Conservation (phyloP, 1,140 invertebrate species). For the Rhyacophila brunnea region DNA sequence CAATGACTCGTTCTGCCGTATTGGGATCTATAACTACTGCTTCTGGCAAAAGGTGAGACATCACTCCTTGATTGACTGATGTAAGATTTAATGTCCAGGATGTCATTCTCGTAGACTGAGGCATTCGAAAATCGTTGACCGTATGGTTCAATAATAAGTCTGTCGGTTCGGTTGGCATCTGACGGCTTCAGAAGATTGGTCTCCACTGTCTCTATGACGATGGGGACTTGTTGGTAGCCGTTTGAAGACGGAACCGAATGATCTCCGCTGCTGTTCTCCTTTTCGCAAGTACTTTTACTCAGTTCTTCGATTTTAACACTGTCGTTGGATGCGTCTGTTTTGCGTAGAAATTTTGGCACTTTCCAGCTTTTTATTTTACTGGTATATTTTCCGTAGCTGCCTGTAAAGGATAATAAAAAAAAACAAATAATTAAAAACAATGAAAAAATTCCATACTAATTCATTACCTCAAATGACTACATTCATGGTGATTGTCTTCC, state of each 20-base stretch:
- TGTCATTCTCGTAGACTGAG: slow-evolving; percentile 52
- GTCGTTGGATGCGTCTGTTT: slow-evolving; percentile 48
- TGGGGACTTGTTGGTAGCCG: slow-evolving; percentile 62
- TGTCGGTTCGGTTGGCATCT: slow-evolving; percentile 1
- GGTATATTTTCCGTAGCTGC: slow-evolving; percentile 60
- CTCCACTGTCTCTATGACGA: slow-evolving; percentile 61
- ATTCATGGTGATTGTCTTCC: no score
- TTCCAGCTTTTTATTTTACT: slow-evolving; percentile 62
- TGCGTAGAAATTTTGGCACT: slow-evolving; percentile 61
- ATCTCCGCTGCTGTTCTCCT: slow-evolving; percentile 42
- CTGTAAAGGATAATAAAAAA: slow-evolving; percentile 39
- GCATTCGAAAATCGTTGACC: slow-evolving; percentile 26
- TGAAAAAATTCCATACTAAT: no score
- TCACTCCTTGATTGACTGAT: slow-evolving; percentile 67
- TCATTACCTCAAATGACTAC: no score
- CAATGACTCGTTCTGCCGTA: slow-evolving; percentile 54
- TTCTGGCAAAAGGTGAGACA: slow-evolving; percentile 61
- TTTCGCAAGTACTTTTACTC: slow-evolving; percentile 37
- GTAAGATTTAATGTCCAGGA: slow-evolving; percentile 66
- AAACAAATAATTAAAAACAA: no score
- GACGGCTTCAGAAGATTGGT: slow-evolving; percentile 39
- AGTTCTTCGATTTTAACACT: slow-evolving; percentile 23
- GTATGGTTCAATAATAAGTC: slow-evolving; percentile 16
- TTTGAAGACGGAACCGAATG: slow-evolving; percentile 41
- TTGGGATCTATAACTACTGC: slow-evolving; percentile 63